These are phyloP conservation scores for Pristiophorus japonicus DNA, from an alignment of 2,113 vertebrate genomes.

Conservation along the genomic window DNA sequence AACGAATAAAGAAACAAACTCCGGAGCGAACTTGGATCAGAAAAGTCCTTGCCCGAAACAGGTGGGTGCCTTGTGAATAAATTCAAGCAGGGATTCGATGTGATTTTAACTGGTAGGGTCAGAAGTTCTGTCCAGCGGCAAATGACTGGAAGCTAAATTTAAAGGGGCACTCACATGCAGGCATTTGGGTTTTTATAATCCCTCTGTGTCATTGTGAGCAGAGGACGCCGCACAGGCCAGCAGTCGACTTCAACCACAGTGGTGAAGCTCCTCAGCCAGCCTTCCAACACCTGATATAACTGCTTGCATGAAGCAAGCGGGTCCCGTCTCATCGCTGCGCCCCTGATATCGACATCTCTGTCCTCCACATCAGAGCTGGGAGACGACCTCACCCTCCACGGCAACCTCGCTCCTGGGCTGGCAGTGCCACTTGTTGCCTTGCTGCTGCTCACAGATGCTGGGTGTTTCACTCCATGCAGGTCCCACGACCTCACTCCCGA, in stretches of 20 bases:
- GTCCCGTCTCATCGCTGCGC: not conserved
- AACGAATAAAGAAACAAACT: too few relatives aligned
- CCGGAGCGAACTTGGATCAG: not conserved
- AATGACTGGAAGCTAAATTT: not conserved
- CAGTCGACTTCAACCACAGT: too few relatives aligned
- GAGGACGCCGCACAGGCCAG: too few relatives aligned
- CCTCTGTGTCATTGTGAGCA: not conserved
- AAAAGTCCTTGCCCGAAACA: not conserved
- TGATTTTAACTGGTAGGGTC: not conserved
- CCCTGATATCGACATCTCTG: not conserved
- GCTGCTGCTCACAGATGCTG: not conserved
- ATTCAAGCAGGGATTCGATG: not conserved
- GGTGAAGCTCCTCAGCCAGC: not conserved
- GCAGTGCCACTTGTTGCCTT: not conserved
- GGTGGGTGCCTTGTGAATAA: not conserved
- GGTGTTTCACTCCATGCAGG: not conserved
- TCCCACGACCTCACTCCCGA: not conserved
- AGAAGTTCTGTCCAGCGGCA: not conserved
- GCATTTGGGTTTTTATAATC: not conserved
- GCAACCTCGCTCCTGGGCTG: not conserved
- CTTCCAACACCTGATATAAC: too few relatives aligned
- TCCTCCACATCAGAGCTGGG: not conserved
- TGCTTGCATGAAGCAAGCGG: too few relatives aligned
- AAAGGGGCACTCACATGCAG: not conserved
- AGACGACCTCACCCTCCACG: not conserved